These are phyloP conservation scores for Synanthedon andrenaeformis DNA, from an alignment of 2,888 invertebrate genomes.

Conservation along the genomic window DNA sequence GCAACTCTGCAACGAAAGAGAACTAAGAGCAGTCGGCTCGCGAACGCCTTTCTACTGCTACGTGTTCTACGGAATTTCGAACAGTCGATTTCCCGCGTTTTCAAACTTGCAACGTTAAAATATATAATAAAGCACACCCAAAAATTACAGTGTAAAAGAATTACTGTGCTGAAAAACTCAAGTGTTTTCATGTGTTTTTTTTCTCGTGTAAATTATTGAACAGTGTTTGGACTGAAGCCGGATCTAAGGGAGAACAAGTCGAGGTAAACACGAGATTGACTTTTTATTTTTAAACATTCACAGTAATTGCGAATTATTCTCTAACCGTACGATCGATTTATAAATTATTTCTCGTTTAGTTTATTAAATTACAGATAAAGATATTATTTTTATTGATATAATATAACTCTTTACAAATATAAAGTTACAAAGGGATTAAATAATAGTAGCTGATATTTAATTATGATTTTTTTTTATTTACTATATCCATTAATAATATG, in stretches of 20 bases:
- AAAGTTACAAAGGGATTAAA: too few species aligned
- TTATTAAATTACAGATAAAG: too few species aligned
- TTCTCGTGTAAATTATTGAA: slow-evolving; percentile 12
- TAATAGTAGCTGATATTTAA: too few species aligned
- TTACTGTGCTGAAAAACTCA: slow-evolving; percentile 12
- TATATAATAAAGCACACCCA: background rate
- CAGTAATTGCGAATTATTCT: too few species aligned
- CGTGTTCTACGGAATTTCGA: slow-evolving; percentile 18
- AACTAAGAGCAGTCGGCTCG: slow-evolving; percentile 37
- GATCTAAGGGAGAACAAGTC: slow-evolving; percentile 15
- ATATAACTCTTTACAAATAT: too few species aligned
- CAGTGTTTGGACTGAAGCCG: slow-evolving; percentile 10
- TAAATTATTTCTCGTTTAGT: too few species aligned
- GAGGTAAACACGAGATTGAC: slow-evolving; percentile 19
- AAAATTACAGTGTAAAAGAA: background rate
- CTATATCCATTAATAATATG: too few species aligned
- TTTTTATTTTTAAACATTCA: slow-evolving; percentile 5
- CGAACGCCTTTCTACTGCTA: slow-evolving; percentile 27
- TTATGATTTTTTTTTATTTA: too few species aligned
- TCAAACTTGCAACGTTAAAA: background rate
- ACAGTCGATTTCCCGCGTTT: slow-evolving; percentile 9
- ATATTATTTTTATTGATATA: too few species aligned
- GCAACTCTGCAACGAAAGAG: background rate
- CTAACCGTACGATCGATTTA: too few species aligned
- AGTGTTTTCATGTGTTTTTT: slow-evolving; percentile 12